phyloP scores from a whole-genome alignment of 1,140 invertebrate genomes.

The Camponotus floridanus region DNA sequence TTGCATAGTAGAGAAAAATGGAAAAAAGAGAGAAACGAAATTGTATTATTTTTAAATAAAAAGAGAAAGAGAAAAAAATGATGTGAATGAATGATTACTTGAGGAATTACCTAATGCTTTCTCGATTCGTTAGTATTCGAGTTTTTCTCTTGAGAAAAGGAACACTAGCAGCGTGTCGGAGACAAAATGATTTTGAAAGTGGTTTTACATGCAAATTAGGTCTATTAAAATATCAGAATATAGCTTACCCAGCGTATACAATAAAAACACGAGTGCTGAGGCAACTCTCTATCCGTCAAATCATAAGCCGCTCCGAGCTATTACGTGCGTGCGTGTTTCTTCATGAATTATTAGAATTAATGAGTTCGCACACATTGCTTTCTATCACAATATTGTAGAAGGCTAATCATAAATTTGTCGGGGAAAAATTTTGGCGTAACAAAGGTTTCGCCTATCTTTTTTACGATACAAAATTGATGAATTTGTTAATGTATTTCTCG shows the following conservation, averaged over 20 bases:
- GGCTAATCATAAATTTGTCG: constrained; percentile 33
- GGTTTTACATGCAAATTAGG: constrained; percentile 84
- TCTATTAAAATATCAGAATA: constrained; percentile 79
- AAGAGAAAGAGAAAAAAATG: not conserved
- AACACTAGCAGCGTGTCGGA: constrained; percentile 13
- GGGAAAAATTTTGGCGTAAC: constrained; percentile 38
- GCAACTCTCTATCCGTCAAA: constrained; percentile 64
- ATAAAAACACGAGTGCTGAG: constrained; percentile 78
- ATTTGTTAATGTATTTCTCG: not conserved
- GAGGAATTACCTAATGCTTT: not conserved
- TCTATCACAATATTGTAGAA: constrained; percentile 45
- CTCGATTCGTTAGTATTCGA: constrained; percentile 1
- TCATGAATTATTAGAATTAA: constrained; percentile 86
- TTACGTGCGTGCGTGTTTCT: constrained; percentile 83
- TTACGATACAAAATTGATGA: constrained; percentile 19
- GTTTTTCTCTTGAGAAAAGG: not conserved
- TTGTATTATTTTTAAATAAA: not conserved
- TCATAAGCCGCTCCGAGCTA: constrained; percentile 74
- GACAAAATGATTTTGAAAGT: constrained; percentile 70
- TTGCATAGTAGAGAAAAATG: not conserved
- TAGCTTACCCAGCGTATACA: constrained; percentile 70
- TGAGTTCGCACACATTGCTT: constrained; percentile 83
- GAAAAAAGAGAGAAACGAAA: not conserved
- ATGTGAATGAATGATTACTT: not conserved
- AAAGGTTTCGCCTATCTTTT: constrained; percentile 19